Conservation (phyloP, 2,888 invertebrate species). For the Bugulina stolonifera region DNA sequence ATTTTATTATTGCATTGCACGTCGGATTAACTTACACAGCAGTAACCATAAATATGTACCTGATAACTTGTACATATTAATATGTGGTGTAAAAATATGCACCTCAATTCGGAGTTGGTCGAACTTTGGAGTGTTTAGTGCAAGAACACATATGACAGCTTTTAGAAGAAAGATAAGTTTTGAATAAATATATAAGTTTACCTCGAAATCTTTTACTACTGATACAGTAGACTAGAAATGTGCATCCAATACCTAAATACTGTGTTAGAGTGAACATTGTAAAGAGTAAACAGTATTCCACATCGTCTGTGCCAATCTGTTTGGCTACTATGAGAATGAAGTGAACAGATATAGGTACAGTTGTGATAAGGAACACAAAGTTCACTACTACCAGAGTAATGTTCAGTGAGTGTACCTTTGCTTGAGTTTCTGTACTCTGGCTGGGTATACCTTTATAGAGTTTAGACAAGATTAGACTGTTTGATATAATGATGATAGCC, state of each 20-base stretch:
- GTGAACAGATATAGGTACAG: conserved; percentile 34
- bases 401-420: conserved; percentile 33
- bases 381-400: conserved; percentile 36
- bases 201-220: background rate
- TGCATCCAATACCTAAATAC: background rate
- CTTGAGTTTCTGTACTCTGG: background rate
- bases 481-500: conserved; percentile 36
- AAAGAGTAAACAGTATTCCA: background rate
- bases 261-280: background rate
- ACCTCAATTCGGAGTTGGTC: too few species aligned
- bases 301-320: background rate
- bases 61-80: too few species aligned
- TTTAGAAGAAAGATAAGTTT: background rate
- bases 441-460: background rate
- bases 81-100: too few species aligned
- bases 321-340: background rate
- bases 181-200: background rate
- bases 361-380: conserved; percentile 35
- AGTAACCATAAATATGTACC: too few species aligned
- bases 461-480: conserved; percentile 33
- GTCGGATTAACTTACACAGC: too few species aligned
- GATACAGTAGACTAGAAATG: background rate
- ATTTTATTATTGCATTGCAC: too few species aligned
- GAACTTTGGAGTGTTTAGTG: too few species aligned
- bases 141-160: background rate